Evolutionary conservation across 1,140 invertebrate species (phyloP), one percentile per base, ranked within the genome.

Genomic region (Temnothorax curvispinosus): DNA sequence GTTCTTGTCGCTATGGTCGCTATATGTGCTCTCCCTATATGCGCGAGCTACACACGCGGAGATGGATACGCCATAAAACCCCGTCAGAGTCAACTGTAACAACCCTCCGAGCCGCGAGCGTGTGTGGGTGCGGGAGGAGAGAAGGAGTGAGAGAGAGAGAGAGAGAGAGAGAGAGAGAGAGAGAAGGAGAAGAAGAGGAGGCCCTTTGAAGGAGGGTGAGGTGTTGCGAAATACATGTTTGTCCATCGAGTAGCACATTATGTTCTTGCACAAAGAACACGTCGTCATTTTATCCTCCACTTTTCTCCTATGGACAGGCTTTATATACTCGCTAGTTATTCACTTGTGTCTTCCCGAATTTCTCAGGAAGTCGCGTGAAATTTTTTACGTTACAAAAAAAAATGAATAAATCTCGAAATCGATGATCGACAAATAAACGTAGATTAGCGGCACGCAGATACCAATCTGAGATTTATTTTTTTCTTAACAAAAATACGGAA

Each of bases 1-100:
- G 27, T 87, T 65, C 67, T 89, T 67, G 87, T 84, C 60, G 15
- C 54, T 35, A 41, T 52, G 41, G 75, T 38, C 54, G 62, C 35
- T 21, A n/a, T 21, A n/a, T 21, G 13, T 58, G 32, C 56, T 74
- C 80, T 71, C 67, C 67, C 75, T 77, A 1, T 62, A 1, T 62
- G 35, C 54, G 21, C 65, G 13, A 71, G 87, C 74, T 69, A 78
- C 65, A 75, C 64, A 74, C 41, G 54, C 78, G 65, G 87, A 71
- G 89, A 93, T 90, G 90, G 89, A 94, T 93, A 93, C 89, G 84
- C 87, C 90, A 88, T 93, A 93, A 92, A 92, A 91, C 74, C 67
- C 86, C 62, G 88, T 86, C 65, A 75, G 82, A 91, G 85, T 89
- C 87, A 91, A 93, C 89, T 89, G 90, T 91, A 89, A 91, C 89